Percentiles rank a stretch among this genome's conserved stretches.
Evolutionary conservation across 2,797 vertebrate species (phyloP).

Genomic region (Tamandua tetradactyla): DNA sequence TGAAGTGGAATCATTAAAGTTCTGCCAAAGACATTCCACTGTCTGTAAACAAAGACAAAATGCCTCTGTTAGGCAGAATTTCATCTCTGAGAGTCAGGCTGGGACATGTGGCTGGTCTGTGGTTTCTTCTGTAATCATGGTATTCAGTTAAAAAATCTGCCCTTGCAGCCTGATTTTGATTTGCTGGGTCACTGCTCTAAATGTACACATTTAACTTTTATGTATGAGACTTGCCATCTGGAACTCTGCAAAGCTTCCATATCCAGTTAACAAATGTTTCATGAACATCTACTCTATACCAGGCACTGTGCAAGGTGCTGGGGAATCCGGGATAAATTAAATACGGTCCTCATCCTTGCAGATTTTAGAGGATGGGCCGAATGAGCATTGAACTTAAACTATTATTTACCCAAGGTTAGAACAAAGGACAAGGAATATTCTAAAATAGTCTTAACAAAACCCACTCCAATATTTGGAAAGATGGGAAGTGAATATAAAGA

Average conservation of each 20-base stretch:
- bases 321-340: background rate
- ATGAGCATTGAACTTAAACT: background rate
- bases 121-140: constrained; percentile 74
- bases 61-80: constrained; percentile 75
- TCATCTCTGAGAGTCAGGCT: constrained; percentile 73
- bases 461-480: background rate
- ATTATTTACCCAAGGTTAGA: background rate
- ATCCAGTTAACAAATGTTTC: constrained; percentile 18
- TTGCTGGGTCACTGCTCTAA: constrained; percentile 67
- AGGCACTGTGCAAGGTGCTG: background rate
- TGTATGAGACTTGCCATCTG: constrained; percentile 12
- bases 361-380: background rate
- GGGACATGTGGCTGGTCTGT: constrained; percentile 76
- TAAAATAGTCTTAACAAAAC: constrained; percentile 17
- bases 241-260: background rate
- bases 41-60: constrained; percentile 81
- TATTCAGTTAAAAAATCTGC: constrained; percentile 67
- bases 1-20: constrained; percentile 80
- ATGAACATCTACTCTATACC: constrained; percentile 18
- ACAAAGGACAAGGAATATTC: background rate
- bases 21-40: constrained; percentile 81
- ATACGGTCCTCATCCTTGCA: background rate
- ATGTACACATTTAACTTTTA: constrained; percentile 66
- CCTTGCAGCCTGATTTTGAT: constrained; percentile 66
- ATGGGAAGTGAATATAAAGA: background rate